These are phyloP conservation scores for Autographa gamma DNA, from an alignment of 2,888 invertebrate species.

Conservation along the genomic window DNA sequence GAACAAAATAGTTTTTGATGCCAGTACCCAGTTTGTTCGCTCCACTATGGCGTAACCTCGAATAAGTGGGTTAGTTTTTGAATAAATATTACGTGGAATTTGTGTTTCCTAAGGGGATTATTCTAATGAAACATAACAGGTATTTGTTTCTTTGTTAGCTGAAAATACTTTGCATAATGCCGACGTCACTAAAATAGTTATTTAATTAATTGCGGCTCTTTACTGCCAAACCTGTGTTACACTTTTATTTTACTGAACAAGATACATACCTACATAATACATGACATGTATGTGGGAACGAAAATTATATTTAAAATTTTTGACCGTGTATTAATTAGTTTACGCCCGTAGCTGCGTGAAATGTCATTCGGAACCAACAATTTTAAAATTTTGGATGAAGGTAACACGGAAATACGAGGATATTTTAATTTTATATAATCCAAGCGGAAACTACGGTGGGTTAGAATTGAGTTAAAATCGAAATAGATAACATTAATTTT, in stretches of 20 bases:
- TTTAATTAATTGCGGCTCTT: constrained; percentile 40
- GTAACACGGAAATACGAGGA: background rate
- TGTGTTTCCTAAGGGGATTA: constrained; percentile 59
- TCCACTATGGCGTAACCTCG: constrained; percentile 58
- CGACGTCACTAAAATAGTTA: constrained; percentile 44
- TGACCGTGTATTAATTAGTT: constrained; percentile 9
- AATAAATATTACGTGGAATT: constrained; percentile 63
- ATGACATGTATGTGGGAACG: background rate
- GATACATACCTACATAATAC: background rate
- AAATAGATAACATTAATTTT: constrained; percentile 41
- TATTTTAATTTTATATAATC: constrained; percentile 21
- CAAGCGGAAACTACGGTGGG: constrained; percentile 18
- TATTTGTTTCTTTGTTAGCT: constrained; percentile 59
- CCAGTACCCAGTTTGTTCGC: constrained; percentile 66
- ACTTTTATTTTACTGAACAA: constrained; percentile 8
- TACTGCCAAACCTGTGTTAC: constrained; percentile 13
- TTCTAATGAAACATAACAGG: constrained; percentile 59
- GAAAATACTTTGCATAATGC: constrained; percentile 54
- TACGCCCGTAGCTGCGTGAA: constrained; percentile 5
- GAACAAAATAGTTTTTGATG: constrained; percentile 81
- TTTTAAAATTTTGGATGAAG: constrained; percentile 3
- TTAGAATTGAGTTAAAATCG: constrained; percentile 32
- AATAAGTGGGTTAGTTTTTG: constrained; percentile 62
- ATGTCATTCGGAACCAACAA: background rate
- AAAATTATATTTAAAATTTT: constrained; percentile 3